Percentiles rank a stretch among this genome's conserved stretches.
Conservation (phyloP, 2,113 vertebrate genomes). For the Uria lomvia region DNA sequence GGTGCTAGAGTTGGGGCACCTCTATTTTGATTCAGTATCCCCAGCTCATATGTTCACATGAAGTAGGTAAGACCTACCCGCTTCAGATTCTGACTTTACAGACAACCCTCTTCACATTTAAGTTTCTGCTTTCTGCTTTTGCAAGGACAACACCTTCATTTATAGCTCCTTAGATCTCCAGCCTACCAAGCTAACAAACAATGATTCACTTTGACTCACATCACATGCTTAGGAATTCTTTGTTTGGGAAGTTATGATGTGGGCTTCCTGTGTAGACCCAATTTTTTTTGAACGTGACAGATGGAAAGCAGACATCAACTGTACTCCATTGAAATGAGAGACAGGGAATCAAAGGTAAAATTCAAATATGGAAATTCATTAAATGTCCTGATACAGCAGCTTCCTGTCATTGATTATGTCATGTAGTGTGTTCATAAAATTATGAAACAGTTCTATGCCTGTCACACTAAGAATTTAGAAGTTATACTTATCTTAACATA, state of each 20-base stretch:
- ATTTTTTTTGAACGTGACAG: neutral
- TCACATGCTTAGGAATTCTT: neutral
- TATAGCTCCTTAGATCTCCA: neutral
- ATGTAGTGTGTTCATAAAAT: neutral
- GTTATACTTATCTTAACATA: neutral
- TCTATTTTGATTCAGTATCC: neutral
- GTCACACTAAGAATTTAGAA: neutral
- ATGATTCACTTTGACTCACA: accelerated
- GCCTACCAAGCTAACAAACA: neutral
- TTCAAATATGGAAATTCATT: neutral
- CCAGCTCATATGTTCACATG: neutral
- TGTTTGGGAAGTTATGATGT: neutral
- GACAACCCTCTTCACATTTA: neutral
- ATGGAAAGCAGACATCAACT: neutral
- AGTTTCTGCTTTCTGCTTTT: neutral
- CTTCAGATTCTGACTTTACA: neutral
- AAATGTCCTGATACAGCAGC: neutral
- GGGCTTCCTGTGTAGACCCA: neutral
- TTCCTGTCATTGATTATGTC: neutral
- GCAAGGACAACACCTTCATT: neutral
- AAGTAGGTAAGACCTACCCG: neutral
- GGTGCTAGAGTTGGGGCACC: neutral
- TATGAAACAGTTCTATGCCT: neutral
- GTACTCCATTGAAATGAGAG: neutral
- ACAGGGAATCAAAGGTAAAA: neutral